These are phyloP conservation scores for Cyclopterus lumpus DNA, from an alignment of 2,797 vertebrate genomes.

Conservation along the genomic window DNA sequence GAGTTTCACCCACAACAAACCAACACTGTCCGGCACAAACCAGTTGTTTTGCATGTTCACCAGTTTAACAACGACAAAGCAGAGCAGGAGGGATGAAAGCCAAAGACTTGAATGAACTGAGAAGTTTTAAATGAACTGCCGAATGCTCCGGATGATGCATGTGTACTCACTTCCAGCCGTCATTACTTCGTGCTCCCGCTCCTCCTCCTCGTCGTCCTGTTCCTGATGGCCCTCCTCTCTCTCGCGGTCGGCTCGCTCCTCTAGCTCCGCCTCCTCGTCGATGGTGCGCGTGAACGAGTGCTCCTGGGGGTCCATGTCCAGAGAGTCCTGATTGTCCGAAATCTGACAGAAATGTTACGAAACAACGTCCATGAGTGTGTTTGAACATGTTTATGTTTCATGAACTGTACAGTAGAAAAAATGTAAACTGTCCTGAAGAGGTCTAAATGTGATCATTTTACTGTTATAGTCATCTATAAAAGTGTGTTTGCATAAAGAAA, in stretches of 20 bases:
- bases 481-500: too few relatives aligned
- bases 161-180: constrained; percentile 95
- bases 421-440: too few relatives aligned
- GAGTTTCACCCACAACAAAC: neutral
- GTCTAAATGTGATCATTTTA: too few relatives aligned
- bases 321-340: constrained; percentile 93
- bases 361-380: neutral
- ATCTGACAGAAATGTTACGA: constrained; percentile 77
- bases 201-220: constrained; percentile 95
- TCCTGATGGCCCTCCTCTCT: constrained; percentile 94
- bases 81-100: neutral
- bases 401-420: too few relatives aligned
- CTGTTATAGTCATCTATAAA: too few relatives aligned
- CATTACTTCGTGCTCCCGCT: constrained; percentile 96
- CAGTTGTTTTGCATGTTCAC: too few relatives aligned
- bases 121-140: neutral
- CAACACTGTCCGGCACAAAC: neutral
- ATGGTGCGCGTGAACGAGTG: constrained; percentile 96
- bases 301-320: constrained; percentile 93
- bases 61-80: neutral
- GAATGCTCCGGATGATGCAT: neutral
- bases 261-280: constrained; percentile 97
- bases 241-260: constrained; percentile 93
- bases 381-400: neutral
- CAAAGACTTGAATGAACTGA: neutral